Percentiles rank a stretch among this genome's conserved stretches.
Conservation (phyloP, 2,888 invertebrate species). For the Nowickia ferox region DNA sequence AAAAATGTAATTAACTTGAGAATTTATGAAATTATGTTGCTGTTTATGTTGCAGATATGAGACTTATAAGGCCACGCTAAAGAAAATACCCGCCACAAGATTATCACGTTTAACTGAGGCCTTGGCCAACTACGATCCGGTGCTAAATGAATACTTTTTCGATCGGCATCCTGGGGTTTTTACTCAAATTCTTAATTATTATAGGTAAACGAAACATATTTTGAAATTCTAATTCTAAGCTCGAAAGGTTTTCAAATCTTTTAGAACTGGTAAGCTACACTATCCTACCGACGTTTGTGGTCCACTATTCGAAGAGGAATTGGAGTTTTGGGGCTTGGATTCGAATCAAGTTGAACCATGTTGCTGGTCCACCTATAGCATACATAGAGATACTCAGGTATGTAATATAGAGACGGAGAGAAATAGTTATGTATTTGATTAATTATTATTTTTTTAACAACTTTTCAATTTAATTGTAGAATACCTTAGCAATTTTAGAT, state of each 20-base stretch:
- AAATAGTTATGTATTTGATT: background rate
- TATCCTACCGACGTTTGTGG: constrained; percentile 99
- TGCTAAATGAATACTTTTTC: constrained; percentile 95
- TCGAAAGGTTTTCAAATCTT: background rate
- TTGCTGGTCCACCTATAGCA: constrained; percentile 98
- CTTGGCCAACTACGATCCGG: constrained; percentile 94
- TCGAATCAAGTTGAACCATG: constrained; percentile 99
- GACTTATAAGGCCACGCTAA: constrained; percentile 91
- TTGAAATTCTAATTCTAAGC: too few species aligned
- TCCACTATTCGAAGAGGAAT: constrained; percentile 96
- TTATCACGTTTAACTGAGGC: constrained; percentile 92
- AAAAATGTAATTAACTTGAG: too few species aligned
- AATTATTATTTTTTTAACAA: background rate
- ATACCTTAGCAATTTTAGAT: constrained; percentile 97
- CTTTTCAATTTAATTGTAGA: constrained; percentile 84
- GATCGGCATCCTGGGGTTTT: constrained; percentile 95
- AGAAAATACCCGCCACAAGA: constrained; percentile 94
- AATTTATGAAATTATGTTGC: background rate
- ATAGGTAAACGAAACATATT: constrained; percentile 84
- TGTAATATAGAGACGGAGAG: background rate
- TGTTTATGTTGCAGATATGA: constrained; percentile 84
- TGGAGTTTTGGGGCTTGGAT: constrained; percentile 98
- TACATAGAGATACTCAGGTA: constrained; percentile 92
- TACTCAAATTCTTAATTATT: constrained; percentile 94
- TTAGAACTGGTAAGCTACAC: constrained; percentile 95